Evolutionary conservation across 2,888 invertebrate species (phyloP), one percentile per base, ranked within the genome.

Genomic region (Pammene fasciana): DNA sequence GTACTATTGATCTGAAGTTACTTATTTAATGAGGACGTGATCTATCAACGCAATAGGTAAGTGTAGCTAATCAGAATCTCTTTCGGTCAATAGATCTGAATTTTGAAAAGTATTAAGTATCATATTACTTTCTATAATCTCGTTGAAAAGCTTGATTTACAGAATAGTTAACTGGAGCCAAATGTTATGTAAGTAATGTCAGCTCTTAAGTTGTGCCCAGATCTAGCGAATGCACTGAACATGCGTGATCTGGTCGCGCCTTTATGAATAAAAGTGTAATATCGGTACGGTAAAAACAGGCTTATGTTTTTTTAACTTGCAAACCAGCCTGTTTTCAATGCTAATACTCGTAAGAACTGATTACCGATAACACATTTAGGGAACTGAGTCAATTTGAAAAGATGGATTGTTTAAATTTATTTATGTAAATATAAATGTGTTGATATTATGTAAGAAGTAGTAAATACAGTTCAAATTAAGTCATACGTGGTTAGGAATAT

Each of bases 1-100:
- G 65, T 43, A 66, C 41, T 72, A 67, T 65, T 67, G 68, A 70
- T 55, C 70, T n/a, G 66, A n/a, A 68, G 52, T 65, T 18, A 43
- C n/a, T 18, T 50, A 9, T n/a, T 52, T 9, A 50, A 11, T 38
- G 46, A 48, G 34, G 18, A 14, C 26, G 10, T 16, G 46, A 36
- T 38, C 26, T 52, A 41, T n/a, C 50, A n/a, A 41, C 50, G 50
- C 38, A 18, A 16, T 61, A 48, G n/a, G 14, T 61, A 48, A 8
- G 8, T 46, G 14, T 57, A 26, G 11, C 13, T 36, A 50, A 38
- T 43, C 50, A 64, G 62, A 62, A 62, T 68, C 48, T 16, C 38
- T 56, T 55, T 4, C 50, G 10, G 38, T 36, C 41, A 34, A 14
- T 50, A 50, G 48, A 57, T 64, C 68, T 64, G 48, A 41, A 16